A percentile compares a stretch with the other conserved stretches of the same genome.
phyloP scores from a whole-genome alignment of 2,113 vertebrate species.

The Ardeotis arabs region DNA sequence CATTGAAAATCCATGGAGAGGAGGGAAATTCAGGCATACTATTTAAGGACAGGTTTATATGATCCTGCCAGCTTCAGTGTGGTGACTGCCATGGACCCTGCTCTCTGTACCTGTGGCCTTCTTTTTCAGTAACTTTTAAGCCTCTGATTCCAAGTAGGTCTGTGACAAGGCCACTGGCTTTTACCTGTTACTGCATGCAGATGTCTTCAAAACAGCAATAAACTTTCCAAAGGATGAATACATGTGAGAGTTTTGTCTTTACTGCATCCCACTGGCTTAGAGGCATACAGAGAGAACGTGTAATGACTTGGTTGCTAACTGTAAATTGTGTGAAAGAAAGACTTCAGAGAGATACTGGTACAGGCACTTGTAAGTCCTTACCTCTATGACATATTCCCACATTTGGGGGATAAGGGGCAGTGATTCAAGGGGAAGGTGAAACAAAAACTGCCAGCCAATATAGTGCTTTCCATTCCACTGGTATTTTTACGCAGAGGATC shows the following conservation, averaged over 20 bases:
- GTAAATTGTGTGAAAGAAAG: not conserved
- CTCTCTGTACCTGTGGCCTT: not conserved
- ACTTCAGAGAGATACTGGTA: not conserved
- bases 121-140: not conserved
- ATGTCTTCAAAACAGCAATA: not conserved
- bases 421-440: not conserved
- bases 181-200: not conserved
- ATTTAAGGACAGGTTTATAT: not conserved
- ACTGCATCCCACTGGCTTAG: not conserved
- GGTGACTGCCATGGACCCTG: not conserved
- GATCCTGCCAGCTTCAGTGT: not conserved
- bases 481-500: not conserved
- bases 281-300: not conserved
- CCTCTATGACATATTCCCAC: not conserved
- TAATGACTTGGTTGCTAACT: not conserved
- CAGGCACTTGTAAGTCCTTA: not conserved
- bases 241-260: not conserved
- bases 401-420: not conserved
- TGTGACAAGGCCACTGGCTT: not conserved
- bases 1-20: rapidly evolving
- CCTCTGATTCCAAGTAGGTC: not conserved
- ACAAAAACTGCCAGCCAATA: not conserved
- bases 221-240: not conserved
- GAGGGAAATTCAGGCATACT: not conserved
- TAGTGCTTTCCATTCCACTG: not conserved